A percentile compares a stretch with the other conserved stretches of the same genome.
phyloP scores from a whole-genome alignment of 2,888 invertebrate species.

The Holacanthella duospinosa region DNA sequence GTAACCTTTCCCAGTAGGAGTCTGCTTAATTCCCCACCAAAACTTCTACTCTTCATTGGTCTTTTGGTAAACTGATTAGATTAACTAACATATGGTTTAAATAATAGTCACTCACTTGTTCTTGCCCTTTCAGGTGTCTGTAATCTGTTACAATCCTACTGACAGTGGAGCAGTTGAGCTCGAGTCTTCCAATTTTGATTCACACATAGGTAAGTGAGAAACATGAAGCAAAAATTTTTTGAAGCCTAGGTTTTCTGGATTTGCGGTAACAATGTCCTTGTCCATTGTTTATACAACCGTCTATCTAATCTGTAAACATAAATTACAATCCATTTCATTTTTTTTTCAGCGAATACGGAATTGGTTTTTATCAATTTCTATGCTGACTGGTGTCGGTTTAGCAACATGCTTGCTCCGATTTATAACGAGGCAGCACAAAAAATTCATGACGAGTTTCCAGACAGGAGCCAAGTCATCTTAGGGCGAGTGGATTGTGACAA shows the following conservation, averaged over 20 bases:
- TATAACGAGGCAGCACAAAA: constrained; percentile 92
- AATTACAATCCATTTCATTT: constrained; percentile 22
- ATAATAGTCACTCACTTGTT: too few species aligned
- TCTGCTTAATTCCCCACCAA: too few species aligned
- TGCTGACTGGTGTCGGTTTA: constrained; percentile 99
- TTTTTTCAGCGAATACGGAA: constrained; percentile 79
- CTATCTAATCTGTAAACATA: background rate
- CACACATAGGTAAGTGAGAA: constrained; percentile 65
- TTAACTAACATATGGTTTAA: too few species aligned
- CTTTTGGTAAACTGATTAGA: too few species aligned
- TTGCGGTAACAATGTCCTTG: background rate
- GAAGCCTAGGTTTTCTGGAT: background rate
- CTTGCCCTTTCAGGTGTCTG: constrained; percentile 47
- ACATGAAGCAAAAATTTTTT: too few species aligned
- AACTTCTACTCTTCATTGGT: too few species aligned
- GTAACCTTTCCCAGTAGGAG: too few species aligned
- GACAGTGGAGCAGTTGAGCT: constrained; percentile 73
- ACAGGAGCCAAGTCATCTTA: constrained; percentile 64
- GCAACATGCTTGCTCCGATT: constrained; percentile 89
- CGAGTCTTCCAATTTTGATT: constrained; percentile 69
- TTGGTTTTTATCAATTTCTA: constrained; percentile 97
- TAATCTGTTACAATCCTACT: constrained; percentile 59
- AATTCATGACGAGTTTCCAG: constrained; percentile 63
- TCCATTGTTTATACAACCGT: background rate
- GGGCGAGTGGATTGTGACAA: constrained; percentile 96